These are phyloP conservation scores for Dipodomys merriami DNA, from an alignment of 2,113 vertebrate species.

Conservation along the genomic window DNA sequence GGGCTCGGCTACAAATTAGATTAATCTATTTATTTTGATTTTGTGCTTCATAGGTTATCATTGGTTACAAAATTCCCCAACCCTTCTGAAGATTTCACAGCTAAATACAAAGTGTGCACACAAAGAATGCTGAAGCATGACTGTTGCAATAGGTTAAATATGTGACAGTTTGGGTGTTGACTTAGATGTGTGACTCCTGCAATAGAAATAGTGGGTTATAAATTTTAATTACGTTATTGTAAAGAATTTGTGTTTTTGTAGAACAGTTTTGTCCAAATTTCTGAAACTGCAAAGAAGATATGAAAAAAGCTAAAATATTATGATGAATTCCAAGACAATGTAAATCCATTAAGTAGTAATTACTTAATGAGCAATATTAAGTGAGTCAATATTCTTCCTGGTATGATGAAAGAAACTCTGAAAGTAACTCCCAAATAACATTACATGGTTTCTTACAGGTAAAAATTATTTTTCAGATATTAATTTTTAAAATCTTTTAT, in stretches of 20 bases:
- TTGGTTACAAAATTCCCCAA: background rate
- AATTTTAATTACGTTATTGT: constrained; percentile 31
- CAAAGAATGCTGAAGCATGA: background rate
- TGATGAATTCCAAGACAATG: background rate
- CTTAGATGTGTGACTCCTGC: background rate
- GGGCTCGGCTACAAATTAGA: background rate
- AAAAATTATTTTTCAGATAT: background rate
- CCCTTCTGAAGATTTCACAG: background rate
- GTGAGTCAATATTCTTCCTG: background rate
- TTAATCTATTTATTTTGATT: background rate
- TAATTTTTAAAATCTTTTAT: background rate
- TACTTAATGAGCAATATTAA: background rate
- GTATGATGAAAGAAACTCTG: background rate
- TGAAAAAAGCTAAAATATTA: background rate
- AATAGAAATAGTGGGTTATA: background rate
- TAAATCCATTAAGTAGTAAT: background rate
- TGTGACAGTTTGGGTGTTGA: accelerated
- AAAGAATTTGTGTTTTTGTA: background rate
- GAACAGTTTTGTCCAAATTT: constrained; percentile 8
- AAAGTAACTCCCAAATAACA: background rate
- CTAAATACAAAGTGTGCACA: background rate
- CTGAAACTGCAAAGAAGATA: background rate
- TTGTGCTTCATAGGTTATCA: background rate
- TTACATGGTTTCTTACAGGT: background rate
- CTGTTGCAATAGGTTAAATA: background rate